Conservation (phyloP, 1,140 invertebrate species). For the Drosophila micromelanica region DNA sequence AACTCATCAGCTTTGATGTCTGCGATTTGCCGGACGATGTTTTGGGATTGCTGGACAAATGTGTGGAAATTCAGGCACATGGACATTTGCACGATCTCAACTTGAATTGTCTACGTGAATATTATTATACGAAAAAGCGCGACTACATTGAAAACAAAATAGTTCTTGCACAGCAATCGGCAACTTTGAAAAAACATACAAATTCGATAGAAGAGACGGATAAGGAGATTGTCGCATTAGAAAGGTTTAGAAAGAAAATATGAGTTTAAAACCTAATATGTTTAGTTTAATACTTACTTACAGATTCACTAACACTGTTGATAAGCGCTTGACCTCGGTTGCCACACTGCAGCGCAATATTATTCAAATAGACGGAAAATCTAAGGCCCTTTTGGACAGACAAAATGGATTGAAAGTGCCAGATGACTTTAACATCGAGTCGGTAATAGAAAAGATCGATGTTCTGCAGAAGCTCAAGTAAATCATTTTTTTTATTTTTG, state of each 20-base stretch:
- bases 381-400: constrained; percentile 43
- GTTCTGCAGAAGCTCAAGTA: constrained; percentile 34
- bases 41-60: constrained; percentile 54
- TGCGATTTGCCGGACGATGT: constrained; percentile 69
- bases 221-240: constrained; percentile 47
- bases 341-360: constrained; percentile 33
- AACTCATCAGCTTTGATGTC: constrained; percentile 54
- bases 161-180: constrained; percentile 30
- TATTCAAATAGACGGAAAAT: constrained; percentile 31
- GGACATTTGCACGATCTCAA: constrained; percentile 53
- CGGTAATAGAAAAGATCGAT: constrained; percentile 65
- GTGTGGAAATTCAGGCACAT: constrained; percentile 43
- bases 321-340: constrained; percentile 51
- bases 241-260: constrained; percentile 36
- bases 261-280: neutral
- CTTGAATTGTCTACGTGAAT: constrained; percentile 57
- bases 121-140: constrained; percentile 54
- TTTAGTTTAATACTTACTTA: neutral
- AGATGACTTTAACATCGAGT: constrained; percentile 64
- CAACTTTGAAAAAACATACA: constrained; percentile 41
- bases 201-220: constrained; percentile 19
- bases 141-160: constrained; percentile 60
- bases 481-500: constrained; percentile 32
- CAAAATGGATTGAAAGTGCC: constrained; percentile 47
- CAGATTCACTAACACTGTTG: constrained; percentile 49